A percentile compares a stretch with the other conserved stretches of the same genome.
phyloP scores from a whole-genome alignment of 2,113 vertebrate species.

The Mormyrus lacerda region DNA sequence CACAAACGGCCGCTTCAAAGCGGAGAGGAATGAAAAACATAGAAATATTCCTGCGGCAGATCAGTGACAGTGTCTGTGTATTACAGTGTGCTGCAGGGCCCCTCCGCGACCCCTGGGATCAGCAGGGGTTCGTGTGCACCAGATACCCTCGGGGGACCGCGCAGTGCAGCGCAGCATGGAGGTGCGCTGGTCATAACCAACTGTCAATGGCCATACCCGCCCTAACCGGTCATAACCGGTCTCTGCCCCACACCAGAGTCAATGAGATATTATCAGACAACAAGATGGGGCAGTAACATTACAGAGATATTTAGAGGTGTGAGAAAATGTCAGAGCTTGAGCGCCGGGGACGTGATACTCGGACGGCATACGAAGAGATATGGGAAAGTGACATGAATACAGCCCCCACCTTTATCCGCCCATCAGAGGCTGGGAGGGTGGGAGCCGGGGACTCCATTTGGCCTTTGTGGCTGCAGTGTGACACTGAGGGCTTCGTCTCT shows the following conservation, averaged over 20 bases:
- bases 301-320: background rate
- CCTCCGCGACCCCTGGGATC: background rate
- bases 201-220: background rate
- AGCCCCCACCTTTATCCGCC: background rate
- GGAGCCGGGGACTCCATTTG: background rate
- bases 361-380: background rate
- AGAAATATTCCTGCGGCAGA: background rate
- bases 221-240: background rate
- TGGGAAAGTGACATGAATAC: constrained; percentile 1
- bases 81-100: background rate
- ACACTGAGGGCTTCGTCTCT: background rate
- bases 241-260: background rate
- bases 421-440: background rate
- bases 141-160: background rate
- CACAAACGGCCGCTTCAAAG: background rate
- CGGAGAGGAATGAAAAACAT: background rate
- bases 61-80: background rate
- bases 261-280: background rate
- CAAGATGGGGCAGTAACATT: background rate
- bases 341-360: background rate
- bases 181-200: background rate
- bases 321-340: background rate
- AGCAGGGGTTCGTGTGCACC: background rate
- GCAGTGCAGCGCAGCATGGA: background rate
- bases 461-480: background rate